Conservation (phyloP, 2,888 invertebrate species). For the Pollenia griseotomentosa region DNA sequence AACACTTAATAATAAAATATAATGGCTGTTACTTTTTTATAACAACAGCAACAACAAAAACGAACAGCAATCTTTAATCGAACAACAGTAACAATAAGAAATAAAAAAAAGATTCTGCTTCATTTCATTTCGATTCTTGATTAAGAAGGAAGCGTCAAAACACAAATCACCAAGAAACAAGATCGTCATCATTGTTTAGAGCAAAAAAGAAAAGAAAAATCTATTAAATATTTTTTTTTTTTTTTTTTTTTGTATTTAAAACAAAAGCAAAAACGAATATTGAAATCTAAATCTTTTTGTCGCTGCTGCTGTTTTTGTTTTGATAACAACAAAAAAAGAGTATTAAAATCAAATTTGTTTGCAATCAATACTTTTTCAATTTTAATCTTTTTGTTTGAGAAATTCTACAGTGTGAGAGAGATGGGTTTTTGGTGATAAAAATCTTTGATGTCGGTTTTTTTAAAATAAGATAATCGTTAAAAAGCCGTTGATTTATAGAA, state of each 20-base stretch:
- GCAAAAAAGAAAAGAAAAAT: background rate
- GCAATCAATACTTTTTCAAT: slow-evolving; percentile 55
- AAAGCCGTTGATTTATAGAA: slow-evolving; percentile 55
- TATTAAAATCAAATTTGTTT: slow-evolving; percentile 70
- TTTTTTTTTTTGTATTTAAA: background rate
- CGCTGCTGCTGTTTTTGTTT: slow-evolving; percentile 32
- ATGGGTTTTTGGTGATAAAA: slow-evolving; percentile 47
- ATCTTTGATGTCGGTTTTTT: slow-evolving; percentile 54
- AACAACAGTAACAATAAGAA: too few species aligned
- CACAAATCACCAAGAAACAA: slow-evolving; percentile 75
- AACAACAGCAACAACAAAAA: slow-evolving; percentile 27
- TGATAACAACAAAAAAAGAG: slow-evolving; percentile 22
- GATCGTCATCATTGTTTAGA: slow-evolving; percentile 55
- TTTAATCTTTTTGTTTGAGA: slow-evolving; percentile 16
- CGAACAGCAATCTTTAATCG: background rate
- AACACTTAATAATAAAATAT: slow-evolving; percentile 48
- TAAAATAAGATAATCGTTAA: slow-evolving; percentile 48
- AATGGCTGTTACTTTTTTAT: slow-evolving; percentile 66
- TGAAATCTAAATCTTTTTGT: slow-evolving; percentile 30
- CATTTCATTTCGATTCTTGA: slow-evolving; percentile 2
- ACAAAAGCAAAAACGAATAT: background rate
- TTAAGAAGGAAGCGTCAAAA: slow-evolving; percentile 75
- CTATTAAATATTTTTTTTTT: background rate
- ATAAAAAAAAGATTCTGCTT: slow-evolving; percentile 4
- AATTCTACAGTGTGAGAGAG: background rate